These are phyloP conservation scores for Serranus cabrilla DNA, from an alignment of 2,797 vertebrate genomes.

Conservation along the genomic window DNA sequence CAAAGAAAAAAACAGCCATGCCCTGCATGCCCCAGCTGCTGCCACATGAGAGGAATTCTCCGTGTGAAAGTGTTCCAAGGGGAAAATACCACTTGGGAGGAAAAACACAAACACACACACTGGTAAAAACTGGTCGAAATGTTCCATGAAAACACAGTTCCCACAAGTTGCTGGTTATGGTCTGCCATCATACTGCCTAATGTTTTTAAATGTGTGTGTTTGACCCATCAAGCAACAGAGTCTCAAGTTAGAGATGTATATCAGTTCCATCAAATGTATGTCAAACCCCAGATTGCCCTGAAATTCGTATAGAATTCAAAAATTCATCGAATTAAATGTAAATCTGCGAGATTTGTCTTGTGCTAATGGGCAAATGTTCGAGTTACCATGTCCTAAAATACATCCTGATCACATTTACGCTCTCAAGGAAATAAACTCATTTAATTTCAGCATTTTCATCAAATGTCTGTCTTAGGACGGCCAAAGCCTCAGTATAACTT, in stretches of 20 bases:
- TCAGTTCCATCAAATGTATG: background rate
- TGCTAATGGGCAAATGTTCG: slow-evolving; percentile 1
- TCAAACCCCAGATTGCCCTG: background rate
- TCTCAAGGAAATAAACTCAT: background rate
- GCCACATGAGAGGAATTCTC: slow-evolving; percentile 67
- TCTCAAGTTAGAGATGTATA: background rate
- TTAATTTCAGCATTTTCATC: background rate
- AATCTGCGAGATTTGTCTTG: background rate
- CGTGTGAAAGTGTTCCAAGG: slow-evolving; percentile 70
- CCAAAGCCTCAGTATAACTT: background rate
- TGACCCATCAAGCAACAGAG: background rate
- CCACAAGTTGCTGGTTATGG: slow-evolving; percentile 54
- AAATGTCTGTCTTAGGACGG: background rate
- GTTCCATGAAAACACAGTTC: slow-evolving; percentile 67
- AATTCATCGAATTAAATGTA: background rate
- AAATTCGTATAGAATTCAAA: background rate
- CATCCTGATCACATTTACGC: background rate
- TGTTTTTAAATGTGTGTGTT: background rate
- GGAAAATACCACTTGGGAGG: slow-evolving; percentile 59
- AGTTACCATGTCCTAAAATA: slow-evolving; percentile 6
- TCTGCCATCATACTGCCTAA: slow-evolving; percentile 2
- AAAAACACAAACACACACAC: slow-evolving; percentile 38
- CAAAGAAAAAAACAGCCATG: slow-evolving; percentile 11
- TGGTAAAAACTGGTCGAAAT: slow-evolving; percentile 59
- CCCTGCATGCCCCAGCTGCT: slow-evolving; percentile 41